Base-by-base conservation (phyloP, 2,888 invertebrate species). In the Saturnia japonica region DNA sequence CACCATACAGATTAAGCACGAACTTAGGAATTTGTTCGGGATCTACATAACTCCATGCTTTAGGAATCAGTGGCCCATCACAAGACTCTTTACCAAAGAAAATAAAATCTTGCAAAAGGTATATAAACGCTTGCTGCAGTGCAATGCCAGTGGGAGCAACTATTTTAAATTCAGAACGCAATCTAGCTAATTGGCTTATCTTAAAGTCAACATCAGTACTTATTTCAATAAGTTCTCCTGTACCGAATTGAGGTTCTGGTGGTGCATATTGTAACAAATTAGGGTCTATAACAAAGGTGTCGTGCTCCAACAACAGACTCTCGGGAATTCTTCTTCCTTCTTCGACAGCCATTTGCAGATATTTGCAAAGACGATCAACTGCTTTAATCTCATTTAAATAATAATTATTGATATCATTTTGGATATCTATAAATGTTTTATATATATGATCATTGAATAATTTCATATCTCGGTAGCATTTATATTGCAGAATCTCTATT, bases 291-390 rank as follows among this genome's bases (percentile, higher is more conserved):
- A 94, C 76, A 77, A 95, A 94, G 3, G 84, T 87, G 75, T 95
- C 94, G 70, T 91, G 87, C 75, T 94, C 91, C 54, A 95, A 83
- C 8, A 94, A 73, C 70, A 95, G 85, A 67, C 89, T 89, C 75
- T 94, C 92, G 45, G 92, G 88, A 74, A 95, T 89, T 72, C 80
- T 87, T 74, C 83, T 85, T 3, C 89, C 93, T 71, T 89, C 88
- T 84, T 95, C 95, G 67, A 95, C 85, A 12, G 93, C 91, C 87
- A 93, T 88, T 80, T 93, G 93, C 47, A 95, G 86, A 77, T 94
- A 91, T 74, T 94, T 90, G 79, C 93, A 94, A 34, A 95, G 82
- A 16, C 89, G 84, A 75, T 94, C 91, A 42, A 95, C 95, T n/a
- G 91, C 88, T 76, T 88, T 85, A 68, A 91, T 91, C 73, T 94